phyloP scores from a whole-genome alignment of 1,140 invertebrate species.

The Homalodisca vitripennis region DNA sequence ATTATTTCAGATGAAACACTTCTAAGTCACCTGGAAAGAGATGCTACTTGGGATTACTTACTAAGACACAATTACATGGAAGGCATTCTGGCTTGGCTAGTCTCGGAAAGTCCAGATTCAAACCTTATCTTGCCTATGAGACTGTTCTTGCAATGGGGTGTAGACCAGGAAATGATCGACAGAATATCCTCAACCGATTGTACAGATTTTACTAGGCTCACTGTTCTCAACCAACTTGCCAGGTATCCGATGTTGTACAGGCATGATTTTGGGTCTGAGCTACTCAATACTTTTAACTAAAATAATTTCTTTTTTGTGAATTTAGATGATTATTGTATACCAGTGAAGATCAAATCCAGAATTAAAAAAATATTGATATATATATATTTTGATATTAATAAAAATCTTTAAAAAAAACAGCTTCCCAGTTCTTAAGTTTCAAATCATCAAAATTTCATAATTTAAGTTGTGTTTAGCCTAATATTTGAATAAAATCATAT shows the following conservation, averaged over 20 bases:
- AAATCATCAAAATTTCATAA: too few species aligned
- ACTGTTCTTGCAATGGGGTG: neutral
- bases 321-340: too few species aligned
- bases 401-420: too few species aligned
- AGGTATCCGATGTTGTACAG: neutral
- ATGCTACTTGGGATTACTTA: neutral
- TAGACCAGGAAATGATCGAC: neutral
- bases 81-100: neutral
- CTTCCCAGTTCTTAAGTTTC: too few species aligned
- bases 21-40: neutral
- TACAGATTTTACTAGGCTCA: neutral
- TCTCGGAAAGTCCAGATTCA: neutral
- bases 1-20: neutral
- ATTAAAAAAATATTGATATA: too few species aligned
- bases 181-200: neutral
- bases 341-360: too few species aligned
- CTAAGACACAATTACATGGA: conserved; percentile 7
- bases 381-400: too few species aligned
- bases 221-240: neutral
- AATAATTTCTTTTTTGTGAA: too few species aligned
- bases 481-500: too few species aligned
- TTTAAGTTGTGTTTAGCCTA: too few species aligned
- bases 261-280: neutral
- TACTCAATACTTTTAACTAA: too few species aligned
- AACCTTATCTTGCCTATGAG: neutral